Evolutionary conservation across 2,797 vertebrate genomes (phyloP), one percentile per base, ranked within the genome.

Genomic region (Anguilla obscura): DNA sequence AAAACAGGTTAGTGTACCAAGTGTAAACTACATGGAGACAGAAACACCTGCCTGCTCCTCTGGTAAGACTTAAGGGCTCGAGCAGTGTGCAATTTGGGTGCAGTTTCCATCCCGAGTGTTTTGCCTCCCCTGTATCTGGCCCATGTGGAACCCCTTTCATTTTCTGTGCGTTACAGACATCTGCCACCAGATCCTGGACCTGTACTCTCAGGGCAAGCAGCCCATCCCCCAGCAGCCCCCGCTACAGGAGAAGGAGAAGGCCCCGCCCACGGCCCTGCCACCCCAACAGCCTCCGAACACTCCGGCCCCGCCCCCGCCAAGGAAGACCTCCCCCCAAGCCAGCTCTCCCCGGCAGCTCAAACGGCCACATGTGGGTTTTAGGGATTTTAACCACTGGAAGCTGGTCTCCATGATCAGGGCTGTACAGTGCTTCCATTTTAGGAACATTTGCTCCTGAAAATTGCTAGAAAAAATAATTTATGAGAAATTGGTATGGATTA

Each of bases 171-270:
- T 85, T 66, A 0, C 86, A 99, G 98, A 99, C 86, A 99, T 99
- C 92, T 99, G 98, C 94, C 98, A 99, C 92, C 98, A 99, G 95
- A 99, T 99, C 93, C 96, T 99, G 94, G 98, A 99, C 89, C 95
- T 99, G 0, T 99, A 99, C 94, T 99, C 98, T 0, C 98, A 99
- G 92, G 98, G 98, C 58, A 99, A 99, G 90, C 98, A 99, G 87
- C 98, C 98, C 88, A 99, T 99, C 93, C 98, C 98, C 86, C 98
- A 98, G 92, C 97, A 97, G 7, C 94, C 97, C 0, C 97, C 96
- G 88, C 91, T 97, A 50, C 97, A 95, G 86, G 97, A 97, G 90
- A 96, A 97, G 66, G 95, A 96, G 40, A 93, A 96, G 0, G 88
- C 91, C 0, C 89, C 92, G 7, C 76, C 94, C 12, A 94, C 92